Base-by-base conservation (phyloP, 2,113 vertebrate species). In the Synchiropus splendidus region DNA sequence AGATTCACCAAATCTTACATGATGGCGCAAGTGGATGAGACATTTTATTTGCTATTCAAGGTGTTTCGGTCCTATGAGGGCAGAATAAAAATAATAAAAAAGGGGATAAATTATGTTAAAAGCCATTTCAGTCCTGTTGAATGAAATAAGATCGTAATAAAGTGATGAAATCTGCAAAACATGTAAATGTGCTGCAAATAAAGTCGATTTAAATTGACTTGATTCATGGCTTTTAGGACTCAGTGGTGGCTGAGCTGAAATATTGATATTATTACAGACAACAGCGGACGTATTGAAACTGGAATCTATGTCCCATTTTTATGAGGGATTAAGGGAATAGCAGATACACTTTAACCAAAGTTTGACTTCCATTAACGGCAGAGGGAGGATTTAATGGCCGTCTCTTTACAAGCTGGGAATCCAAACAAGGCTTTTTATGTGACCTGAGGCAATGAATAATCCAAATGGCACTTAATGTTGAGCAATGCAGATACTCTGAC, bases 381-480 rank as follows among this genome's bases (percentile, higher is more conserved):
- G 4, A 27, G 21, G 21, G 8, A 27, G 21, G 21, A 42, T 14
- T 61, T 70, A 63, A 72, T 48, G 53, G 37, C 31, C 36, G 32
- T 39, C 42, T 37, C 12, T 61, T 47, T 32, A 51, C 30, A 58
- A 60, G 54, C 45, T 32, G 41, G 30, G 43, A 43, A 63, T 61
- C 47, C 52, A 57, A 58, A 52, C 36, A 30, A 12, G 31, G 18
- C 13, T 44, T 68, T 69, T 61, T 52, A 56, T 39, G 43, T 55
- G 33, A 31, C 44, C 48, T 17, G 14, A 56, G 56, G 67, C 59
- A 77, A 76, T 75, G 73, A 79, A 77, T 74, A 77, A 73, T 75
- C 64, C 54, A 74, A 69, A 81, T 70, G 69, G 61, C 55, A 69
- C 67, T 70, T 82, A 72, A 81, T 74, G 70, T 77, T 27, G 70